Percentiles rank a stretch among this genome's conserved stretches.
These are phyloP conservation scores for Epinotia bilunana DNA, from an alignment of 2,888 invertebrate species.

Conservation along the genomic window DNA sequence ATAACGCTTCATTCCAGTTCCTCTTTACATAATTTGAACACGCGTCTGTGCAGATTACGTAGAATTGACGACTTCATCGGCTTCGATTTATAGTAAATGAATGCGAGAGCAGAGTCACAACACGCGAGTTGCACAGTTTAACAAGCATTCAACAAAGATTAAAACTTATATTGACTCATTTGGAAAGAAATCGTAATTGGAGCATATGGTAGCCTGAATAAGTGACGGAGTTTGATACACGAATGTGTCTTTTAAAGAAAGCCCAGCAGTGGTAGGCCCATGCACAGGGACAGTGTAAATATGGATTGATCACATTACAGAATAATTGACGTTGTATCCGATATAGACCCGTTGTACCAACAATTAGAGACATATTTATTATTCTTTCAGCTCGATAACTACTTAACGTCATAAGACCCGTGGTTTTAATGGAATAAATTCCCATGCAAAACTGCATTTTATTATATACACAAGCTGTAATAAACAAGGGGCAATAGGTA, in stretches of 20 bases:
- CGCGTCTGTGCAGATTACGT: constrained; percentile 23
- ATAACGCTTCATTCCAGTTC: constrained; percentile 39
- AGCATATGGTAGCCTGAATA: not conserved
- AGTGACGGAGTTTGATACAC: not conserved
- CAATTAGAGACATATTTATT: constrained; percentile 22
- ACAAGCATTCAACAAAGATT: constrained; percentile 3
- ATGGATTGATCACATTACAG: not conserved
- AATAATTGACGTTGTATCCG: constrained; percentile 7
- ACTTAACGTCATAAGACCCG: constrained; percentile 29
- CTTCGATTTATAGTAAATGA: constrained; percentile 19
- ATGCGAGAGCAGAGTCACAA: constrained; percentile 2
- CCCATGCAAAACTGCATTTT: constrained; percentile 68
- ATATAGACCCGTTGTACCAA: not conserved
- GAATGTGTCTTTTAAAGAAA: not conserved
- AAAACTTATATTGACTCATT: not conserved
- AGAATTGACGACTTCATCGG: constrained; percentile 31
- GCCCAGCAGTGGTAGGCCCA: not conserved
- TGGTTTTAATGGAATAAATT: constrained; percentile 62
- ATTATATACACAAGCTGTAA: constrained; percentile 69
- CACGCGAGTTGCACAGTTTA: not conserved
- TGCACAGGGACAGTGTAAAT: not conserved
- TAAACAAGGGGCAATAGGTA: constrained; percentile 72
- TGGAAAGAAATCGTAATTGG: not conserved
- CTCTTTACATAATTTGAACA: constrained; percentile 33
- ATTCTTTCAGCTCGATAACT: constrained; percentile 33